Base-by-base conservation (phyloP, 2,797 vertebrate species). In the Aldrovandia affinis region DNA sequence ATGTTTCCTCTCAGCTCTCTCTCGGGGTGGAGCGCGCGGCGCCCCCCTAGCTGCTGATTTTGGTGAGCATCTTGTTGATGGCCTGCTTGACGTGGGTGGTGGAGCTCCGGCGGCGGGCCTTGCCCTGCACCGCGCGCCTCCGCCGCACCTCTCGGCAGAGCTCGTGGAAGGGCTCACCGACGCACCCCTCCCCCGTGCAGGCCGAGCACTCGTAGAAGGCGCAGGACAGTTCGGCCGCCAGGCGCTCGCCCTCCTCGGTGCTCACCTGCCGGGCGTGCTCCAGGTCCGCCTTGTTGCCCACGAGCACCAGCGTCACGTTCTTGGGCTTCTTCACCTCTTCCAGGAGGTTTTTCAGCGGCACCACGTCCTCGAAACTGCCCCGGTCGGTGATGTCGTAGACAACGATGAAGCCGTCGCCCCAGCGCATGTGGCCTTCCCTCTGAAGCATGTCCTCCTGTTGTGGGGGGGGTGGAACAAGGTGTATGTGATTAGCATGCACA, bases 31-130 rank as follows among this genome's bases (percentile, higher is more conserved):
- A 8, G 22, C 1, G 5, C 42, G 8, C 9, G 30, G 73, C 81
- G 63, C 75, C 80, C 84, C n/a, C 90, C 90, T 97, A 99, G 92
- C 98, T 99, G 94, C 98, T 99, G 92, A 99, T 99, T 93, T 99
- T 99, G 89, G 98, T 99, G 50, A 99, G 95, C 98, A 99, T 99
- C 96, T 99, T 99, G 92, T 99, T 99, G 91, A 99, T 98, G 89
- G 98, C 98, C 92, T 99, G 98, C 87, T 99, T 99, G 92, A 99
- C 98, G 0, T 99, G 98, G 0, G 98, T 99, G 88, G 98, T 99
- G 77, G 98, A 99, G 91, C 98, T 99, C 85, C 98, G 94, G 79
- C 98, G 95, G 2, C 98, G 91, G 0, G 97, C 96, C 90, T 99
- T 99, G 87, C 98, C 97, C 92, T 99, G 98, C 20, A 98, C 96